phyloP scores from a whole-genome alignment of 2,113 vertebrate species.

The Zapus hudsonius region DNA sequence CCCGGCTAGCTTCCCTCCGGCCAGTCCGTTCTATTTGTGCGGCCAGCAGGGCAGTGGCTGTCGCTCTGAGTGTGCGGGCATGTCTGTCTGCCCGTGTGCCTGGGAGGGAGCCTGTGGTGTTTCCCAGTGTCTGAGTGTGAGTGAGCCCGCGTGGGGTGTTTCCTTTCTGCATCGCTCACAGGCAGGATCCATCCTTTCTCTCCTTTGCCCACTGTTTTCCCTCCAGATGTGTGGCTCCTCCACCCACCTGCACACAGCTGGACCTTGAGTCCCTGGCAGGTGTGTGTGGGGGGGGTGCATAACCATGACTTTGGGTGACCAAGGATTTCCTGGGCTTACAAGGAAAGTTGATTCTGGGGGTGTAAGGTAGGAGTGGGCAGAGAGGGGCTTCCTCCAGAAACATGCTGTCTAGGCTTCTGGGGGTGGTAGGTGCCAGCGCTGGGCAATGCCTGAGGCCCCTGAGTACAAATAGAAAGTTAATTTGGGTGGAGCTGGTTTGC shows the following conservation, averaged over 20 bases:
- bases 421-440: neutral
- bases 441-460: constrained; percentile 44
- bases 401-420: neutral
- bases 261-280: neutral
- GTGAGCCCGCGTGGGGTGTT: neutral
- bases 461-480: constrained; percentile 80
- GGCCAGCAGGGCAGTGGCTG: constrained; percentile 23
- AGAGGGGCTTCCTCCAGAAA: constrained; percentile 29
- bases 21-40: constrained; percentile 14
- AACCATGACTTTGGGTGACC: neutral
- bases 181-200: constrained; percentile 3
- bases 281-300: too few relatives aligned
- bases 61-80: neutral
- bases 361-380: neutral
- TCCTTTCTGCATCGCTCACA: neutral
- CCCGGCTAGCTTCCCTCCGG: neutral
- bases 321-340: neutral
- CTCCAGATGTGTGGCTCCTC: constrained; percentile 23
- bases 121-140: neutral
- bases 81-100: neutral
- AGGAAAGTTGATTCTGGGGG: neutral
- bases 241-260: neutral
- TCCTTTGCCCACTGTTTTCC: neutral
- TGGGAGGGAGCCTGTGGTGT: neutral
- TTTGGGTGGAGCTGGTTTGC: constrained; percentile 68